phyloP scores from a whole-genome alignment of 2,797 vertebrate genomes.

The Tarsius wallacei region DNA sequence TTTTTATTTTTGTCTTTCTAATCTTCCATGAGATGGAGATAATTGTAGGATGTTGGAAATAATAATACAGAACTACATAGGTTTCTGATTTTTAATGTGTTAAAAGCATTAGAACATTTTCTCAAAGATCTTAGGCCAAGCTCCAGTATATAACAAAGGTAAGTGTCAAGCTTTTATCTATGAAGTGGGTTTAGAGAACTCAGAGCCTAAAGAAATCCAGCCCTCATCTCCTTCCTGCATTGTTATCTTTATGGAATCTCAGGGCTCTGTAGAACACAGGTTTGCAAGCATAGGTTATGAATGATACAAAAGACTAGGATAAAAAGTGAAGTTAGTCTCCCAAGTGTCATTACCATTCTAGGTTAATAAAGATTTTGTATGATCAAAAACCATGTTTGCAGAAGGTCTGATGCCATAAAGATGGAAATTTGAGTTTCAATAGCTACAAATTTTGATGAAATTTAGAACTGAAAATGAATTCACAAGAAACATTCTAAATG shows the following conservation, averaged over 20 bases:
- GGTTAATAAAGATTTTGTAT: not conserved
- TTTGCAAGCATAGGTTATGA: not conserved
- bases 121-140: conserved; percentile 4
- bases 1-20: not conserved
- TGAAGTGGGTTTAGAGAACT: not conserved
- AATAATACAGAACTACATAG: not conserved
- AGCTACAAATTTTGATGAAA: not conserved
- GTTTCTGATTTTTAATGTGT: conserved; percentile 32
- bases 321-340: not conserved
- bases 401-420: not conserved
- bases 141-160: not conserved
- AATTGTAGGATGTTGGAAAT: conserved; percentile 70
- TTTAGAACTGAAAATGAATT: conserved; percentile 38
- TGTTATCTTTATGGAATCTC: not conserved
- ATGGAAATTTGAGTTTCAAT: not conserved
- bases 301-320: not conserved
- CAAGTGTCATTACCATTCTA: not conserved
- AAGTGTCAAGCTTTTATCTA: not conserved
- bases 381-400: not conserved
- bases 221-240: not conserved
- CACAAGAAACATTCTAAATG: not conserved
- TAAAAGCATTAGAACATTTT: conserved; percentile 25
- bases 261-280: not conserved
- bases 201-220: not conserved
- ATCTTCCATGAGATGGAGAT: not conserved